Percentiles rank a stretch among this genome's conserved stretches.
phyloP scores from a whole-genome alignment of 1,140 invertebrate genomes.

The Megalopta genalis region DNA sequence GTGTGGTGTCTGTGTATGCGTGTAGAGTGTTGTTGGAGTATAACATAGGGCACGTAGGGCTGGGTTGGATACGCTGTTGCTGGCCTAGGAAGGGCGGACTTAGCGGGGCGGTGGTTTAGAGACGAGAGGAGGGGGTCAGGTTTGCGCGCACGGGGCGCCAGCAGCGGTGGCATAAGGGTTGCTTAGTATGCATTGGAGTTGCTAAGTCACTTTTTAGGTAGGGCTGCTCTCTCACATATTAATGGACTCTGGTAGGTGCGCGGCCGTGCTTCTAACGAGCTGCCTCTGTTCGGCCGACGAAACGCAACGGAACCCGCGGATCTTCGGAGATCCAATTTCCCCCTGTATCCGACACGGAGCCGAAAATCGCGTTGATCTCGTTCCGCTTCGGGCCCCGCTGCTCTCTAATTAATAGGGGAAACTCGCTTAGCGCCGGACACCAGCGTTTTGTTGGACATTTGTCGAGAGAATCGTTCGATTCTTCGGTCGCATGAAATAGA shows the following conservation, averaged over 20 bases:
- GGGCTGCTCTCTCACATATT: conserved; percentile 70
- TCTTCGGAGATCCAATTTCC: conserved; percentile 12
- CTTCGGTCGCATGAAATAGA: too few relatives aligned
- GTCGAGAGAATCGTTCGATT: too few relatives aligned
- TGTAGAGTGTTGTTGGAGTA: conserved; percentile 14
- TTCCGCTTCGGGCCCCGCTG: background rate
- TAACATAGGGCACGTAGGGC: background rate
- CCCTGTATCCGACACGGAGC: background rate
- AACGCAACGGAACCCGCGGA: conserved; percentile 27
- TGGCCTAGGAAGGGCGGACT: conserved; percentile 65
- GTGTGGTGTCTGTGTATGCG: background rate
- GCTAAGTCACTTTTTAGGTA: conserved; percentile 78
- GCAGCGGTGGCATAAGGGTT: conserved; percentile 63
- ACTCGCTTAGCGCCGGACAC: too few relatives aligned
- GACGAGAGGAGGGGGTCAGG: conserved; percentile 26
- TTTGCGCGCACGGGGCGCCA: conserved; percentile 42
- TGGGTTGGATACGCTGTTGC: conserved; percentile 58
- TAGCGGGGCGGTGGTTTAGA: conserved; percentile 50
- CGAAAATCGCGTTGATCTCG: background rate
- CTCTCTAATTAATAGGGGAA: background rate
- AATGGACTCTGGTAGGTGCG: conserved; percentile 66
- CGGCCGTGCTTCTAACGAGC: conserved; percentile 49
- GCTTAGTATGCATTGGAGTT: conserved; percentile 80
- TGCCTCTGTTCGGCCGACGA: conserved; percentile 39
- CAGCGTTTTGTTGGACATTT: too few relatives aligned